Base-by-base conservation (phyloP, 2,888 invertebrate species). In the Nephrocerus scutellatus region DNA sequence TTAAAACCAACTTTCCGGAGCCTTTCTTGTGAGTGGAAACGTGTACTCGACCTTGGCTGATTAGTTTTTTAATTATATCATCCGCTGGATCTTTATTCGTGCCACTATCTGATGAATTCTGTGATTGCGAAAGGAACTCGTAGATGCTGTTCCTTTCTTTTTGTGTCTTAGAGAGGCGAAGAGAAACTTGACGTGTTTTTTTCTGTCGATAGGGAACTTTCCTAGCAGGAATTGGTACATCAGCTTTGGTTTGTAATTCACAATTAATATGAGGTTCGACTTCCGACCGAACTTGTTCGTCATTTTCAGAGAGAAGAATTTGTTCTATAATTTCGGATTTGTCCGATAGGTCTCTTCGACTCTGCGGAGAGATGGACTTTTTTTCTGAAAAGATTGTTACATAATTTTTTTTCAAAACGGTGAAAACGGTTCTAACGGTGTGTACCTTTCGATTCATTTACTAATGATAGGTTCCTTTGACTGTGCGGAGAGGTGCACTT, bases 21-120 rank as follows among this genome's bases (percentile, higher is more conserved):
- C 53, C 73, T 56, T 69, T 71, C 60, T 67, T 71, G 64, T 72
- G 74, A 58, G 71, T 72, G 60, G 73, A 71, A 33, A 72, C 68
- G 54, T 68, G 56, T 39, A 69, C 67, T 69, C 72, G 75, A 55
- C 73, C 73, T 61, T 73, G 72, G 59, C 71, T 70, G 46, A 74
- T 70, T 41, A 66, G 46, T 39, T 55, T 53, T 33, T 60, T 48
- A 16, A 66, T 56, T 10, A 67, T 50, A 43, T 65, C 66, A 3
- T 56, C 57, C 2, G 56, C 52, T 2, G 62, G 59, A 49, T 65
- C 63, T 4, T 20, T 8, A 5, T 39, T 38, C 24, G 46, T 47
- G 13, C 39, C 36, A 3, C 24, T 20, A 6, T 56, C 52, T 2
- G 53, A 47, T 2, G 56, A 53, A 6, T 54, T 57, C 47, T 62